Base-by-base conservation (phyloP, 2,888 invertebrate genomes). In the Orthosia gracilis region DNA sequence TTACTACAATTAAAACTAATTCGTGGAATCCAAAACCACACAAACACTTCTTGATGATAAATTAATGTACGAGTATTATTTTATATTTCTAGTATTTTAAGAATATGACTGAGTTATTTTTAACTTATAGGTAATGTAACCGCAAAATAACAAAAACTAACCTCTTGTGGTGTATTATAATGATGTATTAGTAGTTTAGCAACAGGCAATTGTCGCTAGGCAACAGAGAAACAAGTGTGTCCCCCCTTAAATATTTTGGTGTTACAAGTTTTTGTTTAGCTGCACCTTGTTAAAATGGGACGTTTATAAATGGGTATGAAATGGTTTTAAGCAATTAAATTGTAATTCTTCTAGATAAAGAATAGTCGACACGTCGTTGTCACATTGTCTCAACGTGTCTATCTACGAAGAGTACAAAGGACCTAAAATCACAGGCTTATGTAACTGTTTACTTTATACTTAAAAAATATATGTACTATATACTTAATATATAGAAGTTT, bases 181-280 rank as follows among this genome's bases (percentile, higher is more conserved):
- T 47, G 7, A 55, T 11, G 66, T 31, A 31, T 31, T 31, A 31
- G 31, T 66, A 57, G 45, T 66, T 55, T 55, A 66, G 55, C 23
- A 45, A 66, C 55, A 18, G 54, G 17, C 40, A 18, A 23, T 23
- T 17, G 18, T 18, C 49, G 57, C 66, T 47, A n/a, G 11, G 66
- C 66, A 67, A 67, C 69, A 4, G n/a, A 59, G 3, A 47, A 62
- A 47, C 55, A 59, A 55, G 4, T 21, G 3, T 45, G n/a, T 4
- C 58, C 17, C 17, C 4, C 18, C 17, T 45, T 70, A 13, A 7
- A 31, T 31, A 31, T 31, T n/a, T 17, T 11, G 3, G 15, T 47
- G 13, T 23, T 7, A 63, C 18, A 7, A n/a, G n/a, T 17, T 26
- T 31, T 31, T 31, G 9, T 26, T 63, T 26, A n/a, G 13, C 9